Evolutionary conservation across 2,888 invertebrate species (phyloP).

Genomic region (Xanthia icteritia): DNA sequence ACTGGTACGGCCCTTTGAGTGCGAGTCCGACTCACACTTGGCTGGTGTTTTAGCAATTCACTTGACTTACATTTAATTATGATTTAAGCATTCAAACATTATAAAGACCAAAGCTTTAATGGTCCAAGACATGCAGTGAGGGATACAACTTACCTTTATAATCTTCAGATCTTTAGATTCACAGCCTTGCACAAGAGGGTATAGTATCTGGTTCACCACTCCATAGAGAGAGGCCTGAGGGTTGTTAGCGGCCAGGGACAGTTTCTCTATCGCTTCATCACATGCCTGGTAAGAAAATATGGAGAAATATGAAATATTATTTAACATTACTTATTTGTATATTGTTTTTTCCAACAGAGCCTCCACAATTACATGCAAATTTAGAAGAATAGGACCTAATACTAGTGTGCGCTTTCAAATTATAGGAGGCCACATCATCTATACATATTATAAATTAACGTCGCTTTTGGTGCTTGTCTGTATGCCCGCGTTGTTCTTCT

Average conservation of each 20-base stretch:
- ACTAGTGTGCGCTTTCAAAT: neutral
- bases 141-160: constrained; percentile 92
- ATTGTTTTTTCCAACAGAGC: neutral
- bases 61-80: no score
- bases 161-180: constrained; percentile 99
- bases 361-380: neutral
- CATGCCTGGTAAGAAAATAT: constrained; percentile 93
- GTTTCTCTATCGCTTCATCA: constrained; percentile 98
- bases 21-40: no score
- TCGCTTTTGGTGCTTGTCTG: no score
- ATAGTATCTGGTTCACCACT: constrained; percentile 98
- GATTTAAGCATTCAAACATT: no score
- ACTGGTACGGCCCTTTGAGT: no score
- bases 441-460: no score
- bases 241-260: constrained; percentile 94
- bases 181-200: constrained; percentile 99
- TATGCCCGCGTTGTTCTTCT: no score
- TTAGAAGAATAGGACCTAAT: neutral
- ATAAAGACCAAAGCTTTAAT: neutral
- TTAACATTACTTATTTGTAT: neutral
- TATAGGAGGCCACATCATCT: neutral
- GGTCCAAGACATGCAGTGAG: neutral
- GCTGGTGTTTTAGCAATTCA: no score
- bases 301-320: neutral
- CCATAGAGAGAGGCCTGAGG: constrained; percentile 96